These are phyloP conservation scores for Quiscalus mexicanus DNA, from an alignment of 2,113 vertebrate genomes.

Conservation along the genomic window DNA sequence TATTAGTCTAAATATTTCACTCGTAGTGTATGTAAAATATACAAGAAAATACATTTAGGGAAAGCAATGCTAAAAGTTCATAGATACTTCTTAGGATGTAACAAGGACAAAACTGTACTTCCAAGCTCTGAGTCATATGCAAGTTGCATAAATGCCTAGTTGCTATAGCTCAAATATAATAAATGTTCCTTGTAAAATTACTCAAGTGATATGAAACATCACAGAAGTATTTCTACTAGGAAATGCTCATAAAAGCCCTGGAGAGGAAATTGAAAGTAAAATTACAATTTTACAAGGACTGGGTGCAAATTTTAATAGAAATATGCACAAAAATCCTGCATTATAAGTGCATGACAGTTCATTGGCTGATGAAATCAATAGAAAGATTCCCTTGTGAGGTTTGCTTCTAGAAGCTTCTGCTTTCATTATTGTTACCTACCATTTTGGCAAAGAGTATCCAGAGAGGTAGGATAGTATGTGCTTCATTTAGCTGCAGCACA, in stretches of 20 bases:
- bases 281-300: constrained; percentile 14
- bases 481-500: not conserved
- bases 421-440: not conserved
- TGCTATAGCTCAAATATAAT: not conserved
- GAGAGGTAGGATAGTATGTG: not conserved
- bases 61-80: not conserved
- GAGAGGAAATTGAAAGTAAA: not conserved
- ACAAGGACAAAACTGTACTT: not conserved
- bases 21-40: not conserved
- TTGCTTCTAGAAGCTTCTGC: not conserved
- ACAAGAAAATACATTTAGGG: not conserved
- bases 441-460: not conserved
- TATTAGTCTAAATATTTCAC: not conserved
- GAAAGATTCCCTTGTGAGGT: not conserved
- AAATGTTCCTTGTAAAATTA: constrained; percentile 2
- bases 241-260: constrained; percentile 10
- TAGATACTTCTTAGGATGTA: not conserved
- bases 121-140: not conserved
- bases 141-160: not conserved
- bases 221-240: not conserved
- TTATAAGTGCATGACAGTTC: not conserved
- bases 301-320: not conserved
- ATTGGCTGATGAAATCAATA: not conserved
- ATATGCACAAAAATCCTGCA: not conserved
- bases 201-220: not conserved